Conservation (phyloP, 2,888 invertebrate genomes). For the Pyrrhia umbra region DNA sequence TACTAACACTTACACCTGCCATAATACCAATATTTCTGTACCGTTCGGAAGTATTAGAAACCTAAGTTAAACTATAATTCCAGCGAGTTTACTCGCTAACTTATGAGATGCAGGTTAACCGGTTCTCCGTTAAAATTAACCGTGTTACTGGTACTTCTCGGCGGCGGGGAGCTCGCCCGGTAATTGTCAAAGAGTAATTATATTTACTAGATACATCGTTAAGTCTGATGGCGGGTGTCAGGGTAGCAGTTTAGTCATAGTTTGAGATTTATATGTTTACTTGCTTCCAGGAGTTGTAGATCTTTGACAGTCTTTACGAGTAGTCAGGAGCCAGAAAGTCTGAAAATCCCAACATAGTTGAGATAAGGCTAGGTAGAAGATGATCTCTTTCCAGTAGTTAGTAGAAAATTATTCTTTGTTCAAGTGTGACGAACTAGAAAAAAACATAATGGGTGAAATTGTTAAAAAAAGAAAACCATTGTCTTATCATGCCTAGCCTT, state of each 20-base stretch:
- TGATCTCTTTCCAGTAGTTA: too few species aligned
- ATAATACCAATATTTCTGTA: neutral
- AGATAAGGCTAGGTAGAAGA: too few species aligned
- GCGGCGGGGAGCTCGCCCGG: conserved; percentile 6
- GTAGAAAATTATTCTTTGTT: too few species aligned
- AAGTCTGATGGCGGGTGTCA: conserved; percentile 11
- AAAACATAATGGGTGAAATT: too few species aligned
- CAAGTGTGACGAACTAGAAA: too few species aligned
- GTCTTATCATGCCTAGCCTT: too few species aligned
- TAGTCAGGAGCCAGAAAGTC: too few species aligned
- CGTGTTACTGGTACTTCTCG: conserved; percentile 15
- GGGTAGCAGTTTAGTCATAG: conserved; percentile 8
- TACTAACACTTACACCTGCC: too few species aligned
- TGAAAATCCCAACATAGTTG: too few species aligned
- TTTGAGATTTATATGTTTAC: conserved; percentile 2
- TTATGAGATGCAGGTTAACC: conserved; percentile 27
- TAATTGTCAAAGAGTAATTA: conserved; percentile 14
- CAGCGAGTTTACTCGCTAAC: conserved; percentile 16
- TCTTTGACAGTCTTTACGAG: too few species aligned
- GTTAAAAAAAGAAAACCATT: too few species aligned
- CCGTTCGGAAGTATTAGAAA: neutral
- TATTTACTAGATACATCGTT: conserved; percentile 6
- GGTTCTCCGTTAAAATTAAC: conserved; percentile 12
- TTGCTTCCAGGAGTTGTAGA: neutral
- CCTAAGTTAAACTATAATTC: neutral